Evolutionary conservation across 1,140 invertebrate genomes (phyloP).

Genomic region (Saccostrea glomerata): DNA sequence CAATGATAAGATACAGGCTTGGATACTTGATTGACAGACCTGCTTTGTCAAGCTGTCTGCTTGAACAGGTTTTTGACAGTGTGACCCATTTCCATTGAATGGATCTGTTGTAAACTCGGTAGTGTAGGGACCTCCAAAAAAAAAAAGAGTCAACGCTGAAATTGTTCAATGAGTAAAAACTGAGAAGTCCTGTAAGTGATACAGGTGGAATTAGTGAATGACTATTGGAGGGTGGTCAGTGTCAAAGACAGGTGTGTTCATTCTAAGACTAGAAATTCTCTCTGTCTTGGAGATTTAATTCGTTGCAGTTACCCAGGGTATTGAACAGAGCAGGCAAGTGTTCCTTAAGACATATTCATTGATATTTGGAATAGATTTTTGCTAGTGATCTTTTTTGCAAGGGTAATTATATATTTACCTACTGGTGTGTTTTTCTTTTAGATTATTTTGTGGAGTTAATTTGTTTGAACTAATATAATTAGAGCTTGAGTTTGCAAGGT

Average conservation of each 20-base stretch:
- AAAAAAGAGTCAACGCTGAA: neutral
- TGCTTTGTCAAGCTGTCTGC: constrained; percentile 29
- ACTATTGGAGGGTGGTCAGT: constrained; percentile 25
- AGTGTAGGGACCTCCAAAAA: constrained; percentile 9
- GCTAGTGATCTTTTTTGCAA: too few relatives aligned
- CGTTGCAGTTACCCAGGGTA: neutral
- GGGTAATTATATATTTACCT: too few relatives aligned
- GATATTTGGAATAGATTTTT: too few relatives aligned
- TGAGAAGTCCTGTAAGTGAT: neutral
- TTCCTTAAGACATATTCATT: neutral
- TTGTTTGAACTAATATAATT: too few relatives aligned
- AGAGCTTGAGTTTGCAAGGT: too few relatives aligned
- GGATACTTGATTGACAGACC: constrained; percentile 21
- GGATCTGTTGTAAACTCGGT: constrained; percentile 7
- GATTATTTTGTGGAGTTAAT: too few relatives aligned
- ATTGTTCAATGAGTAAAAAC: neutral
- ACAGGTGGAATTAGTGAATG: neutral
- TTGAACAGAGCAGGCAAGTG: constrained; percentile 16
- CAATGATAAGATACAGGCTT: neutral
- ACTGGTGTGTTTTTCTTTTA: too few relatives aligned
- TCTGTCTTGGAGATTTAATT: neutral
- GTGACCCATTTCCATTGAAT: constrained; percentile 30
- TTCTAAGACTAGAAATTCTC: neutral
- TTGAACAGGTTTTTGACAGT: constrained; percentile 34
- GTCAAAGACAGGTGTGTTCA: neutral